Conservation (phyloP, 2,113 vertebrate genomes). For the Alaudala cheleensis region DNA sequence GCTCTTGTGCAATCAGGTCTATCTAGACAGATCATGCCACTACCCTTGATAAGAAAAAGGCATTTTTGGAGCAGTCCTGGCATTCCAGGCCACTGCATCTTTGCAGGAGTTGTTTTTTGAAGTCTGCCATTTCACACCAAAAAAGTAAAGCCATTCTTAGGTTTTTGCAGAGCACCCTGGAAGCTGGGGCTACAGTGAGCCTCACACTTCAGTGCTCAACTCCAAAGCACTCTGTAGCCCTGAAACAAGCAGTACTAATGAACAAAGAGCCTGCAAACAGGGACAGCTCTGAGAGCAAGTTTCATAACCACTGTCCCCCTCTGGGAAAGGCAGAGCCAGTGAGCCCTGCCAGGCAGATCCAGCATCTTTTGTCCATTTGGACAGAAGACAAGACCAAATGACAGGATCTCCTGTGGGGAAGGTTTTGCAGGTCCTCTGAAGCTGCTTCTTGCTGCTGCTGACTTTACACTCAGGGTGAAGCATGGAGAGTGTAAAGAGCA, state of each 20-base stretch:
- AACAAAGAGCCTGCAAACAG: conserved; percentile 27
- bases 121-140: not conserved
- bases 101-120: not conserved
- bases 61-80: not conserved
- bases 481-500: not conserved
- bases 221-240: not conserved
- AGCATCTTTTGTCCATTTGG: conserved; percentile 51
- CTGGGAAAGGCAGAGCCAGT: not conserved
- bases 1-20: conserved; percentile 8
- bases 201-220: not conserved
- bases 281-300: not conserved
- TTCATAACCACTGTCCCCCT: conserved; percentile 27
- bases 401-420: not conserved
- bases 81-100: not conserved
- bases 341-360: conserved; percentile 12
- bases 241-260: not conserved
- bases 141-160: not conserved
- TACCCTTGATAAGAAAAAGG: not conserved
- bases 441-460: not conserved
- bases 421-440: conserved; percentile 15
- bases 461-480: not conserved
- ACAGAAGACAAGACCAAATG: not conserved
- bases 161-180: not conserved
- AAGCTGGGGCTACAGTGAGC: not conserved
- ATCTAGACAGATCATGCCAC: not conserved